Evolutionary conservation across 2,797 vertebrate species (phyloP), one percentile per base, ranked within the genome.

Genomic region (Rhynchonycteris naso): DNA sequence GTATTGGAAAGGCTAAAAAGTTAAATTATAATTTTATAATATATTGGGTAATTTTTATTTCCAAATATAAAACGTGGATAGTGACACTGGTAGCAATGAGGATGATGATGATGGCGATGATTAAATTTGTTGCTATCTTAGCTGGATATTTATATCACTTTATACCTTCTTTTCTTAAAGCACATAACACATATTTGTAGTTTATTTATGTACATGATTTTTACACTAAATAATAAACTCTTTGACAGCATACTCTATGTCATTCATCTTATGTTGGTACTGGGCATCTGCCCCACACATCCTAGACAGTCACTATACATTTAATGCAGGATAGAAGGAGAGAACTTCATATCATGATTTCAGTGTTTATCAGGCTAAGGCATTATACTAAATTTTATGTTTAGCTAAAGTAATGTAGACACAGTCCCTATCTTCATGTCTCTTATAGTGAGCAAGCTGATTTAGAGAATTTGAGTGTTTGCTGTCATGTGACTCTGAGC

Each of bases 21-120:
- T 86, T 87, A 66, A 38, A 26, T 88, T 90, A 2, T 54, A 59
- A 84, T 72, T 82, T 81, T 82, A 56, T 47, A 80, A 26, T 79
- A 78, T 50, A 63, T 79, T 21, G 61, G 26, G 30, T 28, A 26
- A 59, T 30, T 93, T 94, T 85, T 87, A 58, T 71, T 93, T 85
- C 43, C 83, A 90, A 88, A 83, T 82, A 50, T 26, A 90, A 26
- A 78, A 19, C 26, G 28, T 8, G 9, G n/a, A 16, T 16, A 69
- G 12, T 79, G 26, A 58, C 66, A 5, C 21, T 10, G 56, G 35
- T 74, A 66, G 22, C 24, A 15, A 33, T 59, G 21, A 16, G 15
- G 4, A 24, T 38, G 66, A 12, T 19, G 16, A 18, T 47, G 47
- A 7, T 54, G 38, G 16, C 33, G 16, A 11, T n/a, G 12, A 72